Evolutionary conservation across 2,797 vertebrate species (phyloP), one percentile per base, ranked within the genome.

Genomic region (Tauraco hartlaubi): DNA sequence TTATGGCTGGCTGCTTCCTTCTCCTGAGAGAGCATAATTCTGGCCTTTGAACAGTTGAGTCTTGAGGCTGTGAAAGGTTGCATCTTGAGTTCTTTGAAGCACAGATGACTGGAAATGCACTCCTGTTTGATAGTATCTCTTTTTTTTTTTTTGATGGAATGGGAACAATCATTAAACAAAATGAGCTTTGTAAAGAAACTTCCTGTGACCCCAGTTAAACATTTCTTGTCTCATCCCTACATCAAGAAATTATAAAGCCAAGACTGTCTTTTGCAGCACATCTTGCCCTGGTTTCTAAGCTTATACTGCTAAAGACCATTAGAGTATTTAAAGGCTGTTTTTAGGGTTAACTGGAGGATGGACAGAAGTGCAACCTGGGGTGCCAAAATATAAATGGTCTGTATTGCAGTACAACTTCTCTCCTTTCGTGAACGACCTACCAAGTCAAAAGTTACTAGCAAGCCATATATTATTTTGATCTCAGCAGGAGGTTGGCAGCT

Each of bases 131-230:
- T 82, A 22, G 7, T 64, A 13, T 69, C 20, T 43, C 5, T 16
- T 15, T 22, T 39, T 4, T 44, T 55, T 44, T 33, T 64, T 33
- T 64, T 15, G 3, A 23, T 54, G 25, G 33, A 61, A 25, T 54
- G n/a, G 46, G 37, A 88, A 13, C 43, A 49, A 31, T 80, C 62
- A 9, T 15, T 51, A 29, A 84, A 90, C 54, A 86, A 78, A 95
- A 72, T 16, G 16, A 18, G 22, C 73, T 92, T 93, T 92, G 43
- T 95, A 55, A 91, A 77, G 76, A 84, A 78, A 33, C n/a, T 90
- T 94, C 76, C 44, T 66, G 35, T 92, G 64, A 58, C 9, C n/a
- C 25, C 58, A 39, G 43, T 75, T 84, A 91, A 78, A 63, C 55
- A 81, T 75, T n/a, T 25, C 52, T 56, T 86, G 19, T 61, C 58